Conservation (phyloP, 1,140 invertebrate genomes). For the Platorchestia sp. region DNA sequence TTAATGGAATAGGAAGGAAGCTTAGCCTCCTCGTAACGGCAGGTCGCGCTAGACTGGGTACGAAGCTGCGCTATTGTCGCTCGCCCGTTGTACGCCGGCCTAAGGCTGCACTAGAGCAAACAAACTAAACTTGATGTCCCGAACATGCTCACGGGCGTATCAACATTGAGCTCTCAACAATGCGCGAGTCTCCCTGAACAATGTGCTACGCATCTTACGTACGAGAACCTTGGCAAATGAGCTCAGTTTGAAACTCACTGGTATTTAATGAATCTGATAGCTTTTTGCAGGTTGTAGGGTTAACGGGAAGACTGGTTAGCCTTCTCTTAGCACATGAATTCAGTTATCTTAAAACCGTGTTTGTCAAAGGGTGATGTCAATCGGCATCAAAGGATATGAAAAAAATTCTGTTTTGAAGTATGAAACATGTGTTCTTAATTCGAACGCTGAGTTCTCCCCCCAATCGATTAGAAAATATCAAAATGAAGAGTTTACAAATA, state of each 20-base stretch:
- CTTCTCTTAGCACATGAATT: too few relatives aligned
- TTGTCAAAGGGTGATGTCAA: too few relatives aligned
- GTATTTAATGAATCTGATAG: too few relatives aligned
- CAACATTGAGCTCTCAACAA: neutral
- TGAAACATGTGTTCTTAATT: too few relatives aligned
- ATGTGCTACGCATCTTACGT: neutral
- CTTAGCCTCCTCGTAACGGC: neutral
- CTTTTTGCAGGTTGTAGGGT: too few relatives aligned
- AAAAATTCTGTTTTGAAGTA: too few relatives aligned
- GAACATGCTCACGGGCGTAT: neutral
- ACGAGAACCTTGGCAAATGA: neutral
- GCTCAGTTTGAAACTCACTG: neutral
- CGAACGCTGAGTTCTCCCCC: too few relatives aligned
- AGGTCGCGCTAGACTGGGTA: neutral
- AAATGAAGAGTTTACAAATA: too few relatives aligned
- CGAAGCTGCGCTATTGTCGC: neutral
- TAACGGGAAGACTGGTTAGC: too few relatives aligned
- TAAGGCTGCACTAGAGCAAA: neutral
- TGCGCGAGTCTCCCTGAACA: neutral
- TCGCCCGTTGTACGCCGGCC: neutral
- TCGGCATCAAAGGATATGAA: too few relatives aligned
- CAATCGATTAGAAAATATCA: too few relatives aligned
- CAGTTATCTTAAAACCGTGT: too few relatives aligned
- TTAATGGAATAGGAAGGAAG: neutral
- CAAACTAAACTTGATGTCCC: neutral